Conservation (phyloP, 2,888 invertebrate genomes). For the Creontiades dilutus region DNA sequence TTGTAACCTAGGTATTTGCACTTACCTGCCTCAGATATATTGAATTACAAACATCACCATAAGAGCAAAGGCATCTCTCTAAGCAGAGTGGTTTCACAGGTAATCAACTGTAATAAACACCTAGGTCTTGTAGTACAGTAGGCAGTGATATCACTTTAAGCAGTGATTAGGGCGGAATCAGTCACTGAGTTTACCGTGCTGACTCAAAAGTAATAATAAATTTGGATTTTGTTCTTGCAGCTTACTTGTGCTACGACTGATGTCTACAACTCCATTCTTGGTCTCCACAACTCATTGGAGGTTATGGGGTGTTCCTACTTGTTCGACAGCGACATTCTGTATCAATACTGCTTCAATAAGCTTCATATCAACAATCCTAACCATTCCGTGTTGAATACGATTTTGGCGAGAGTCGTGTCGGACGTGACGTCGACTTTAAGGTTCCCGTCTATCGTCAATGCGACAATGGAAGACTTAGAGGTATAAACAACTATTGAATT, state of each 20-base stretch:
- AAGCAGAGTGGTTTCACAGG: too few relatives aligned
- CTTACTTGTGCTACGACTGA: conserved; percentile 32
- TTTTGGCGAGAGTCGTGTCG: conserved; percentile 50
- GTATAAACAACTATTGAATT: not conserved
- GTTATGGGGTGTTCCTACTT: conserved; percentile 12
- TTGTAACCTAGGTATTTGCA: too few relatives aligned
- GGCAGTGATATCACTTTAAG: too few relatives aligned
- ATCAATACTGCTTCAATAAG: conserved; percentile 39
- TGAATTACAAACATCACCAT: too few relatives aligned
- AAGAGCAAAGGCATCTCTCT: too few relatives aligned
- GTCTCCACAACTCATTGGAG: conserved; percentile 44
- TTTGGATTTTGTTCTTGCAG: not conserved
- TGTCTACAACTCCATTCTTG: conserved; percentile 39
- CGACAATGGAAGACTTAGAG: conserved; percentile 47
- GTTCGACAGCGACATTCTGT: conserved; percentile 57
- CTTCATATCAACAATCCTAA: conserved; percentile 47
- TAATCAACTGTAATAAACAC: too few relatives aligned
- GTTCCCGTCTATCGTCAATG: conserved; percentile 41
- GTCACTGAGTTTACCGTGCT: too few relatives aligned
- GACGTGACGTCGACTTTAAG: conserved; percentile 53
- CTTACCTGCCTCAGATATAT: too few relatives aligned
- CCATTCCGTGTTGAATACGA: conserved; percentile 29
- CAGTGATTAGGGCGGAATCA: too few relatives aligned
- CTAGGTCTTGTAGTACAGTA: too few relatives aligned
- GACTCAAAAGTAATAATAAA: too few relatives aligned